phyloP scores from a whole-genome alignment of 2,113 vertebrate genomes.

The Cephalopterus ornatus region DNA sequence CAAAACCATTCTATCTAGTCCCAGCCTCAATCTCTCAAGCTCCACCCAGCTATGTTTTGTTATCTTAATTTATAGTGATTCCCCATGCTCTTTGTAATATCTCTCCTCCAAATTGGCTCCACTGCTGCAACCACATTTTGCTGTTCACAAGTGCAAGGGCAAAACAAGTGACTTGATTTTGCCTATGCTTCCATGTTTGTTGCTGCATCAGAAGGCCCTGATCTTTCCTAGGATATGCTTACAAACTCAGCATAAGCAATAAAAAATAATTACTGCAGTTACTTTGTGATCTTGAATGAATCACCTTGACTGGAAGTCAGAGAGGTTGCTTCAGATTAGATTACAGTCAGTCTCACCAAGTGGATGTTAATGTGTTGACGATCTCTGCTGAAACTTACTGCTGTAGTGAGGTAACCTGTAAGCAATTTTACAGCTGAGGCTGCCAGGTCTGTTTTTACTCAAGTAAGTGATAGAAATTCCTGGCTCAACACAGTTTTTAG shows the following conservation, averaged over 20 bases:
- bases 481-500: neutral
- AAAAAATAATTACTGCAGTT: neutral
- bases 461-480: neutral
- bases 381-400: conserved; percentile 7
- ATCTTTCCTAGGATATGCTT: neutral
- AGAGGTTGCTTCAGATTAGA: neutral
- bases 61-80: neutral
- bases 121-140: neutral
- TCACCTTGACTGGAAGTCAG: neutral
- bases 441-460: neutral
- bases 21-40: neutral
- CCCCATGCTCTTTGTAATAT: neutral
- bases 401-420: neutral
- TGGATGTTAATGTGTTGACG: neutral
- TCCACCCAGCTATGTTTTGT: neutral
- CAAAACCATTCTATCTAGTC: neutral
- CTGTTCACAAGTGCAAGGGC: neutral
- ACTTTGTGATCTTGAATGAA: neutral
- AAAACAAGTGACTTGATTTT: neutral
- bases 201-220: neutral
- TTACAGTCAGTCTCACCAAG: neutral
- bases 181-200: neutral
- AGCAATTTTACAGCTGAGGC: neutral
- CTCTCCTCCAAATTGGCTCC: neutral
- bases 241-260: neutral